phyloP scores from a whole-genome alignment of 1,140 invertebrate genomes.

The Pemphigus obesinymphae region DNA sequence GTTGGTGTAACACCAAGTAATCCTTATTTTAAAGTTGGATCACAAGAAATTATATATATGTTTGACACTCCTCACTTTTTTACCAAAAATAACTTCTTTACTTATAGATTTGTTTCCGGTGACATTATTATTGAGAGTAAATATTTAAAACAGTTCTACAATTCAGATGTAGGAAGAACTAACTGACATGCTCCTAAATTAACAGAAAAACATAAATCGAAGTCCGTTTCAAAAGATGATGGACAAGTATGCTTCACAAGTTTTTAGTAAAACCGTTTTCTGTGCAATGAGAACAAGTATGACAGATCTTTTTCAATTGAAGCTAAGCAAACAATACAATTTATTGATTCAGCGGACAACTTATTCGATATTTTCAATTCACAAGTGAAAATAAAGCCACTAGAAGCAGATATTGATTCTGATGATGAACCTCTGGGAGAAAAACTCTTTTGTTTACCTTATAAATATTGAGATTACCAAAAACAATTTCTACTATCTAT shows the following conservation, averaged over 20 bases:
- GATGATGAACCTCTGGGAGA: neutral
- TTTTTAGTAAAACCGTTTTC: neutral
- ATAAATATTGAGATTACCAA: neutral
- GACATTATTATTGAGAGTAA: too few species aligned
- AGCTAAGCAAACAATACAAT: neutral
- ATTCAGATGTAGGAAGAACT: too few species aligned
- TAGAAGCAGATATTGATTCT: neutral
- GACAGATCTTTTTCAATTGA: too few species aligned
- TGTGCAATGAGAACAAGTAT: neutral
- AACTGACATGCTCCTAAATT: neutral
- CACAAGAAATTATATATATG: neutral
- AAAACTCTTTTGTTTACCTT: neutral
- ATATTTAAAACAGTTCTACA: too few species aligned
- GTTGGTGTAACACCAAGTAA: neutral
- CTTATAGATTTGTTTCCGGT: neutral
- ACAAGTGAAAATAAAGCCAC: neutral
- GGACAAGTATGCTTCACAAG: neutral
- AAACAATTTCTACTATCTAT: neutral
- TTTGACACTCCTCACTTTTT: neutral
- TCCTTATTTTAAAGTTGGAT: neutral
- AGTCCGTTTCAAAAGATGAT: neutral
- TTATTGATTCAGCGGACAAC: neutral
- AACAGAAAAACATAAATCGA: neutral
- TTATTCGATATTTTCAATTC: neutral
- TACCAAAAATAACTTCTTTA: neutral